Base-by-base conservation (phyloP, 2,113 vertebrate species). In the Syrmaticus mikado region DNA sequence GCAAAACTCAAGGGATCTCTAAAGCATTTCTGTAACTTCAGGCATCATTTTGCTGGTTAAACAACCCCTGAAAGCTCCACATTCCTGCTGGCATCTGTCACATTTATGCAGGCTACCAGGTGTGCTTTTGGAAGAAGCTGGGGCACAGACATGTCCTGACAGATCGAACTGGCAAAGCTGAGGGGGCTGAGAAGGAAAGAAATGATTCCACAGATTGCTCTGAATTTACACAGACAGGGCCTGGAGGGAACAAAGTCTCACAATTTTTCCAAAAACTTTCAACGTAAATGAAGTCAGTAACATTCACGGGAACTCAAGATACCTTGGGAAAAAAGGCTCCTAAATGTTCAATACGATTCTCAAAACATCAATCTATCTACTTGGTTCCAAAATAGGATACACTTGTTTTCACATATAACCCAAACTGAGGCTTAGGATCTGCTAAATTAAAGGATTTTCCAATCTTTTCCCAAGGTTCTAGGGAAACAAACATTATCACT, bases 361-460 rank as follows among this genome's bases (percentile, higher is more conserved):
- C 13, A 15, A 85, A 52, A 22, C 1, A 3, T 1, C 0, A 5
- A 32, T 25, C 13, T 53, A 53, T 28, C 14, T 13, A 13, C n/a
- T 64, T 64, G 28, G 30, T 60, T 67, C 34, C 38, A 55, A 64
- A 38, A 9, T 34, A 93, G 28, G 15, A 85, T 22, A 52, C 3
- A 2, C 55, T 60, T 61, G 7, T 10, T 65, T 82, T 34, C 34
- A 61, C 12, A 32, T 5, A 66, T 84, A 62, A 58, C 17, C 19
- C 82, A 85, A 84, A 24, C 27, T 7, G 18, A 68, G 77, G 30
- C 18, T 62, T 60, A 20, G 3, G 24, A 25, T n/a, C 6, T 22
- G 48, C 17, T 9, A 66, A 53, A 7, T 46, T 55, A 14, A 65
- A 6, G 55, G n/a, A 93, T 38, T 13, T 60, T 32, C 19, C 8